Conservation (phyloP, 2,888 invertebrate species). For the Halictus ligatus region DNA sequence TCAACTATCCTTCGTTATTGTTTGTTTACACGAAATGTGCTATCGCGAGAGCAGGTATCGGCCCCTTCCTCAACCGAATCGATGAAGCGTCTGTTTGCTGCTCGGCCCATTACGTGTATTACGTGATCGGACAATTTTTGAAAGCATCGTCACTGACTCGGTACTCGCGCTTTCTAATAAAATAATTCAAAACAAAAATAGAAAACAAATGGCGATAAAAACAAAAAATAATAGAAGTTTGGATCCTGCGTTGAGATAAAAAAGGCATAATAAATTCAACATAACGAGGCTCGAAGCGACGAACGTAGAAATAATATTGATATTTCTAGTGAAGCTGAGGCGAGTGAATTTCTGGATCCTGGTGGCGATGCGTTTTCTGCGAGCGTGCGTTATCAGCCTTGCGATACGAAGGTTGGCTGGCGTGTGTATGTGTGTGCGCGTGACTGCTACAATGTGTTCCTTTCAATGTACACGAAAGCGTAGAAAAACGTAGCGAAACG, state of each 20-base stretch:
- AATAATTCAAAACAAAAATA: neutral
- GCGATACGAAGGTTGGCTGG: neutral
- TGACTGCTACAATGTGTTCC: slow-evolving; percentile 18
- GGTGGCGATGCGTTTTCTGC: neutral
- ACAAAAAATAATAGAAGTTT: neutral
- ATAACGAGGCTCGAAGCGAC: neutral
- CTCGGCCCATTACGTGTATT: neutral
- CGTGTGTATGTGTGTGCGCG: neutral
- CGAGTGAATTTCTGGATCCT: neutral
- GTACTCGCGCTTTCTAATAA: neutral
- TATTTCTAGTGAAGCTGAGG: neutral
- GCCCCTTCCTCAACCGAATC: neutral
- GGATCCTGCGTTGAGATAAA: neutral
- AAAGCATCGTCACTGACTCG: neutral
- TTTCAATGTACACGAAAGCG: slow-evolving; percentile 20
- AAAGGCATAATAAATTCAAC: neutral
- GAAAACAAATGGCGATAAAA: neutral
- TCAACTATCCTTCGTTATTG: neutral
- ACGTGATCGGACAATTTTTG: neutral
- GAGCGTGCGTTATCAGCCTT: neutral
- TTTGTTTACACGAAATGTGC: neutral
- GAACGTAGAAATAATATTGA: neutral
- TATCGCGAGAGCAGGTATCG: neutral
- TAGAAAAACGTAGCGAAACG: slow-evolving; percentile 2
- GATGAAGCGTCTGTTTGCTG: neutral